A percentile compares a stretch with the other conserved stretches of the same genome.
Evolutionary conservation across 37 sponge, comb jelly and placozoan genomes (phyloP).

Genomic region (Crambe crambe): DNA sequence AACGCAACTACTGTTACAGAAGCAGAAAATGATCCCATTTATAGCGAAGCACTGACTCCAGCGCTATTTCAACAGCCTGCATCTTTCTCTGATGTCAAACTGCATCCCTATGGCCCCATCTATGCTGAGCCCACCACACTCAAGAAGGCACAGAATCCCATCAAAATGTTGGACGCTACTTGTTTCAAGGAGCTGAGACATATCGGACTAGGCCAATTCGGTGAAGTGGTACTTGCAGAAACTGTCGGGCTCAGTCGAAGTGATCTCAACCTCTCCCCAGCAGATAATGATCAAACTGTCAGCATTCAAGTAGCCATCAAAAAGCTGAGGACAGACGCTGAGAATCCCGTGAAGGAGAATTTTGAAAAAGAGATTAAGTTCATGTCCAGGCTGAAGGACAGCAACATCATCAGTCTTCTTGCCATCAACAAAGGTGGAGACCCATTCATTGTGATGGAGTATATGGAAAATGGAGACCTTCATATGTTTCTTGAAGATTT

Average conservation of each 20-base stretch:
- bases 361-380: conserved; percentile 87
- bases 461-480: conserved; percentile 92
- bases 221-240: conserved; percentile 76
- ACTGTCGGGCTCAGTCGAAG: conserved; percentile 51
- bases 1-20: background rate
- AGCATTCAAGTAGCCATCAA: conserved; percentile 71
- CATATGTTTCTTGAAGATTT: conserved; percentile 71
- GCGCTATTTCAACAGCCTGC: conserved; percentile 8
- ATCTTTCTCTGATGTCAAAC: conserved; percentile 4
- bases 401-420: conserved; percentile 67
- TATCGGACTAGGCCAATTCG: conserved; percentile 81
- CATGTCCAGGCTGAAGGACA: conserved; percentile 72
- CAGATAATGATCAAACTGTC: background rate
- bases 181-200: conserved; percentile 37
- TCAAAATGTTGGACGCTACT: conserved; percentile 8
- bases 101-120: conserved; percentile 55
- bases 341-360: conserved; percentile 12
- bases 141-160: background rate
- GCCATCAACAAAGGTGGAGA: conserved; percentile 43
- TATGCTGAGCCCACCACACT: conserved; percentile 57
- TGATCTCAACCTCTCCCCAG: conserved; percentile 33
- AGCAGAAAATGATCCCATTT: conserved; percentile 11
- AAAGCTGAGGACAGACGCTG: conserved; percentile 47
- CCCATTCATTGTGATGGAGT: conserved; percentile 86
- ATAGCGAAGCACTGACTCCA: conserved; percentile 39